Base-by-base conservation (phyloP, 1,140 invertebrate genomes). In the Diplogasteroides magnus region DNA sequence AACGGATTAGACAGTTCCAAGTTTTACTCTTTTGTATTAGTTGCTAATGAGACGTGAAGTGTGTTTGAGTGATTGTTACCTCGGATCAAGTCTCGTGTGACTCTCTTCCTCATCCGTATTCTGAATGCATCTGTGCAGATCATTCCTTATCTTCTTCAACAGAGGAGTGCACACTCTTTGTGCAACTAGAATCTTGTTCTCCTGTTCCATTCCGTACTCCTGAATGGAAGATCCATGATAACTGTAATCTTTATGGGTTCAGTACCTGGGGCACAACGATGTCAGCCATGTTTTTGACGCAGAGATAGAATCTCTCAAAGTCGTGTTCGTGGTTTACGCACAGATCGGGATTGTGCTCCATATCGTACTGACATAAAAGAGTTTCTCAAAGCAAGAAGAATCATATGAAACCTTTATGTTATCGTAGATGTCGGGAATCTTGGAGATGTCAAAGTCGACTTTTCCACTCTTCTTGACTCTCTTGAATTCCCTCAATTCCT, bases 351-450 rank as follows among this genome's bases (percentile, higher is more conserved):
- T 99, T 99, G 81, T 99, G 97, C 80, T 98, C 95, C 69, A 98
- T 84, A 85, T 99, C 96, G 82, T 96, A 77, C 65, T 68, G 31
- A 68, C 31, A 64, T 15, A 3, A 25, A 59, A 23, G 23, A 31
- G 61, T 67, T 29, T 48, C n/a, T n/a, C n/a, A n/a, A n/a, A n/a
- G n/a, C n/a, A n/a, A n/a, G n/a, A n/a, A n/a, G n/a, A n/a, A n/a
- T n/a, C n/a, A n/a, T n/a, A n/a, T n/a, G n/a, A 19, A 25, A 69
- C 68, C 61, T 98, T 98, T 75, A 98, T 98, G 83, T 95, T 98
- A 86, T 99, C 97, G 82, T 98, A 99, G 74, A 99, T 98, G 83
- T 98, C 97, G 0, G 97, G 96, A 72, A 99, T 94, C 86, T 99
- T 99, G 0, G 93, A 97, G 75, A 98, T 98, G 83, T 98, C 96